phyloP scores from a whole-genome alignment of 1,140 invertebrate genomes.

The Fopius arisanus region DNA sequence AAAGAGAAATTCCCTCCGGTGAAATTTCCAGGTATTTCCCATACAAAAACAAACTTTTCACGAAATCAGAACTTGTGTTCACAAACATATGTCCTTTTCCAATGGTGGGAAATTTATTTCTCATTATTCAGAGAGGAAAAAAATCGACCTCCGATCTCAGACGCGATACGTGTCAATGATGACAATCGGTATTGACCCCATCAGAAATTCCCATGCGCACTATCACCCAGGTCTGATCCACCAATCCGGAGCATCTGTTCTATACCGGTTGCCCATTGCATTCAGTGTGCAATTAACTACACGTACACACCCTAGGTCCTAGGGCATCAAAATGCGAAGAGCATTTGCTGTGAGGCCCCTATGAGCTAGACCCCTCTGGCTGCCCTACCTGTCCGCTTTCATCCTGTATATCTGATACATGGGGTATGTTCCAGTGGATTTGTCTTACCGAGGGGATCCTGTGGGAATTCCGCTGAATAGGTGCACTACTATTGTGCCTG shows the following conservation, averaged over 20 bases:
- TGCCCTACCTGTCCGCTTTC: neutral
- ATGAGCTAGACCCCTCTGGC: neutral
- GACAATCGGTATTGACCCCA: neutral
- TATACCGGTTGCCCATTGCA: neutral
- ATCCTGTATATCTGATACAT: neutral
- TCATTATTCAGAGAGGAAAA: neutral
- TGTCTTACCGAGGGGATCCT: neutral
- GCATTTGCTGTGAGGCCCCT: neutral
- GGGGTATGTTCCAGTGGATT: neutral
- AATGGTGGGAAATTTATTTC: neutral
- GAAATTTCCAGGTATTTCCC: too few relatives aligned
- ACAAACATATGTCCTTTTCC: too few relatives aligned
- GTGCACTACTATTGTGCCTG: neutral
- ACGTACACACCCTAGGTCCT: neutral
- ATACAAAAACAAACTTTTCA: too few relatives aligned
- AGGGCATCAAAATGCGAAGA: neutral
- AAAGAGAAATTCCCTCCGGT: too few relatives aligned
- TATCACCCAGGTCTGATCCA: neutral
- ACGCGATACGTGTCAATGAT: neutral
- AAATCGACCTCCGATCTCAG: neutral
- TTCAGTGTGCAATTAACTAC: neutral
- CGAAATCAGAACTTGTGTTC: too few relatives aligned
- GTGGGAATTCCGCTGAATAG: slow-evolving; percentile 3
- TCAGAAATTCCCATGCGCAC: neutral
- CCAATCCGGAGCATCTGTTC: neutral